Evolutionary conservation across 2,113 vertebrate genomes (phyloP).

Genomic region (Rhodinocichla rosea): DNA sequence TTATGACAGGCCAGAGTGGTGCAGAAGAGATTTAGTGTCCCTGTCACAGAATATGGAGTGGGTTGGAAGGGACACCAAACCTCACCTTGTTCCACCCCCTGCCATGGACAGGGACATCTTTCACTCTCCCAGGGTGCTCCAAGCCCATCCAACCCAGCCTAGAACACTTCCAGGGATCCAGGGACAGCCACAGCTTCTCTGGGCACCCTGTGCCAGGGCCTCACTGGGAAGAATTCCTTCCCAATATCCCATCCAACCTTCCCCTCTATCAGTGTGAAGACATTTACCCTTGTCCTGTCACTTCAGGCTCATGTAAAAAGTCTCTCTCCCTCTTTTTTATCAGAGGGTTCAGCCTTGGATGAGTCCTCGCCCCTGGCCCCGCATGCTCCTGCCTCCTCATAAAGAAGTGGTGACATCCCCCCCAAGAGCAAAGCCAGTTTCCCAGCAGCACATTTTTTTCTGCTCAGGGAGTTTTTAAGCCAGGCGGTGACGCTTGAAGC

Average conservation of each 20-base stretch:
- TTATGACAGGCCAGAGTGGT: not conserved
- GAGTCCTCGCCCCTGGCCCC: accelerated
- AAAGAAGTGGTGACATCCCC: not conserved
- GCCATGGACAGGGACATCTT: not conserved
- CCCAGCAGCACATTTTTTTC: not conserved
- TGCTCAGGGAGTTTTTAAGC: not conserved
- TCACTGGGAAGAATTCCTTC: not conserved
- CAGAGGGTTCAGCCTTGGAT: not conserved
- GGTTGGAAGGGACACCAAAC: not conserved
- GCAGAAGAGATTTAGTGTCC: not conserved
- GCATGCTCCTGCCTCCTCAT: not conserved
- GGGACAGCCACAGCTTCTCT: not conserved
- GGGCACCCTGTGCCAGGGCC: not conserved
- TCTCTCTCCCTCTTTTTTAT: not conserved
- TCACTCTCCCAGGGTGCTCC: not conserved
- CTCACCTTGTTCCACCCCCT: not conserved
- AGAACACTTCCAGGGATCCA: not conserved
- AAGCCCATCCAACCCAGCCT: not conserved
- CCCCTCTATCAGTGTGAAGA: not conserved
- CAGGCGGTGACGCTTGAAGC: not conserved
- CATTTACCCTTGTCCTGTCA: not conserved
- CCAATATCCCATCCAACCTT: not conserved
- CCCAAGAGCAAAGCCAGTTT: not conserved
- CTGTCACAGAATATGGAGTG: not conserved
- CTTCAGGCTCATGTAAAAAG: not conserved